Evolutionary conservation across 1,140 invertebrate species (phyloP), one percentile per base, ranked within the genome.

Genomic region (Elymnias hypermnestra): DNA sequence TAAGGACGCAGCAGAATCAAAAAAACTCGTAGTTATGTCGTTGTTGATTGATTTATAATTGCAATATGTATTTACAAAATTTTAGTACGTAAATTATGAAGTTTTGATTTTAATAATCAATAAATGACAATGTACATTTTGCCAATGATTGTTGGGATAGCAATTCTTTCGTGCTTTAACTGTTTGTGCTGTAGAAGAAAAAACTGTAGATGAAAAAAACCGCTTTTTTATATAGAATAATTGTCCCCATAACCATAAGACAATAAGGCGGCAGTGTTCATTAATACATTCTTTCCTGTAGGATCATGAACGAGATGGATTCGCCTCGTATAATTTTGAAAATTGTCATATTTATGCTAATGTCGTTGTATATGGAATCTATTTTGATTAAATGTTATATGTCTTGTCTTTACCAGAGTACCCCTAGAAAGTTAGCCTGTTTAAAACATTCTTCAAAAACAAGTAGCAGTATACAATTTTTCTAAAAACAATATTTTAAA

Each of bases 321-420:
- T 88, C 54, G 89, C 85, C 2, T 63, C 70, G 3, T 75, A 87
- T 54, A 69, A 83, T 12, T 86, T 87, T 56, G 89, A 91, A 62
- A 90, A 86, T 57, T 72, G 74, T 15, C 72, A 88, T 33, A 75
- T 90, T 12, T 89, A 78, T 57, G 89, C 86, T 8, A 76, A 88
- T 45, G 88, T 87, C 2, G 73, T 88, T 8, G 88, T 90, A 22
- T 88, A 88, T 59, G 89, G 83, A 17, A 53, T 90, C 21, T 90
- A 91, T 72, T 89, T 89, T 53, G 90, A 91, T 52, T 74, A 56
- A 60, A 37, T n/a, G n/a, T n/a, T n/a, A n/a, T n/a, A n/a, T n/a
- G n/a, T n/a, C n/a, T n/a, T n/a, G n/a, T n/a, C n/a, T n/a, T n/a
- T n/a, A n/a, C n/a, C n/a, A n/a, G n/a, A n/a, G n/a, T n/a, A n/a